Conservation (phyloP, 2,888 invertebrate species). For the Geophilus truncorum region DNA sequence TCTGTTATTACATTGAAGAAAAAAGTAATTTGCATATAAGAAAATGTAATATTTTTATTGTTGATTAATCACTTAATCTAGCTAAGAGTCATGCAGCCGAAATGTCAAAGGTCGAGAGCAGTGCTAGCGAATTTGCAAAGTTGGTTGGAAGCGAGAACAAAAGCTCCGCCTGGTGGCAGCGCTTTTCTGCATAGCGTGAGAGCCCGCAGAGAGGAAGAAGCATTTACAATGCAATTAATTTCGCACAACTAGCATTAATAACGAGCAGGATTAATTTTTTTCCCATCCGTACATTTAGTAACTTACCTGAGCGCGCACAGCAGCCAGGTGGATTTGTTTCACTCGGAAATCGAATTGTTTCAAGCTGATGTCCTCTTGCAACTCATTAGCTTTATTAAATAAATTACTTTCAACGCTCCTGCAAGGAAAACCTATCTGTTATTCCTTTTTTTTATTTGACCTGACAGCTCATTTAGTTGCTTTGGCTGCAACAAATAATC, state of each 20-base stretch:
- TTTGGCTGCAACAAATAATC: neutral
- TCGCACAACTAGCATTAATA: neutral
- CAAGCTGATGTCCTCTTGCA: conserved; percentile 90
- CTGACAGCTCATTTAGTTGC: neutral
- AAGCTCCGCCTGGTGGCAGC: neutral
- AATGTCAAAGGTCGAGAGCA: neutral
- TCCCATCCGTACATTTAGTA: neutral
- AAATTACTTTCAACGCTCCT: conserved; percentile 70
- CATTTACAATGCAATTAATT: neutral
- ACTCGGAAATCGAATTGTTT: conserved; percentile 90
- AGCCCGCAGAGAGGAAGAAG: neutral
- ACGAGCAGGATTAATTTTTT: neutral
- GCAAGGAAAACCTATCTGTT: conserved; percentile 37
- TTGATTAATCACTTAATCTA: neutral
- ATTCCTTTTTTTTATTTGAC: neutral
- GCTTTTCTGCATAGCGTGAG: neutral
- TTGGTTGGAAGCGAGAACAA: neutral
- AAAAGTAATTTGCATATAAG: neutral
- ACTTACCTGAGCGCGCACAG: conserved; percentile 82
- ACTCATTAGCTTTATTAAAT: conserved; percentile 89
- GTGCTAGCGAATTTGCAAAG: neutral
- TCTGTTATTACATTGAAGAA: too few relatives aligned
- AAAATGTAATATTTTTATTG: neutral
- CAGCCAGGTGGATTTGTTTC: conserved; percentile 82
- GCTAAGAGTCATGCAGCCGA: neutral